These are phyloP conservation scores for Pelosia muscerda DNA, from an alignment of 2,888 invertebrate species.

Conservation along the genomic window DNA sequence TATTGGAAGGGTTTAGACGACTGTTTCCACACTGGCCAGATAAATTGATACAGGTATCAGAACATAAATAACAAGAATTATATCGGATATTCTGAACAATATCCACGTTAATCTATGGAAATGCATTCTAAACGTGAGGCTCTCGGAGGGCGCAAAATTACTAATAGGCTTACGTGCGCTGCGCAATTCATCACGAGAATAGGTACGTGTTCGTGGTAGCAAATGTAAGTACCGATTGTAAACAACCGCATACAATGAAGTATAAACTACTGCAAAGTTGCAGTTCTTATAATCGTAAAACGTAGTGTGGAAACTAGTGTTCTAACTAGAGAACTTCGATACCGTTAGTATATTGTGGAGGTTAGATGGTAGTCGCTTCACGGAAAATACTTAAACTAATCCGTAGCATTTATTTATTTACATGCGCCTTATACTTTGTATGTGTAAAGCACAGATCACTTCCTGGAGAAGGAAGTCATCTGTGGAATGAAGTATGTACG, in stretches of 20 bases:
- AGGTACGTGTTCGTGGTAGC: background rate
- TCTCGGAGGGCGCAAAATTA: background rate
- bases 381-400: no score
- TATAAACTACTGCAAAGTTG: background rate
- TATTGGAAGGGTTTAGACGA: no score
- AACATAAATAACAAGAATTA: background rate
- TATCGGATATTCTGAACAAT: constrained; percentile 3
- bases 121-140: background rate
- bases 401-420: no score
- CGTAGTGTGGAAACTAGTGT: background rate
- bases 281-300: constrained; percentile 1
- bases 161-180: constrained; percentile 1
- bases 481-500: no score
- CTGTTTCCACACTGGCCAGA: no score
- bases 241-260: background rate
- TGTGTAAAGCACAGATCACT: no score
- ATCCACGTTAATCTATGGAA: background rate
- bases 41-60: no score
- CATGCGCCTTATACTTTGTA: no score
- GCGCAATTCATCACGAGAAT: background rate
- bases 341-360: background rate
- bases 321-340: background rate
- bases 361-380: background rate
- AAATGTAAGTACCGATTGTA: background rate
- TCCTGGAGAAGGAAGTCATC: no score